phyloP scores from a whole-genome alignment of 2,113 vertebrate species.

The Chaetodon auriga region DNA sequence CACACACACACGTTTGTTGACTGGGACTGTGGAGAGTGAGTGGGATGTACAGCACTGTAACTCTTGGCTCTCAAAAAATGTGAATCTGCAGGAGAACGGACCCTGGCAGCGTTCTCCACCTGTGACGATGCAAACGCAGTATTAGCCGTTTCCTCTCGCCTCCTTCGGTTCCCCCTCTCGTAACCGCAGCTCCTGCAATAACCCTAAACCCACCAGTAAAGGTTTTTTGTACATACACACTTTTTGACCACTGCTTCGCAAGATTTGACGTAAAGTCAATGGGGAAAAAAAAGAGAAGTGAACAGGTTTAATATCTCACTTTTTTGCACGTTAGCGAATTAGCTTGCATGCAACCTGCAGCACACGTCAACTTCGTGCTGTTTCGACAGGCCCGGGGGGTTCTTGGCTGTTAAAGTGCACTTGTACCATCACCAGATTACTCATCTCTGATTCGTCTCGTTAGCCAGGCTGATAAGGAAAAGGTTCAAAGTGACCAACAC shows the following conservation, averaged over 20 bases:
- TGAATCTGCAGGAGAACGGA: slow-evolving; percentile 47
- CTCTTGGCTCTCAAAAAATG: slow-evolving; percentile 48
- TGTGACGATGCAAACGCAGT: slow-evolving; percentile 45
- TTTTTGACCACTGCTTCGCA: slow-evolving; percentile 63
- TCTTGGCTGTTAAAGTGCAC: slow-evolving; percentile 71
- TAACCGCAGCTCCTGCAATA: slow-evolving; percentile 68
- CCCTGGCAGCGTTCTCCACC: neutral
- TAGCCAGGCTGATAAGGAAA: neutral
- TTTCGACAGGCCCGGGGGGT: slow-evolving; percentile 39
- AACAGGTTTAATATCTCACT: slow-evolving; percentile 54
- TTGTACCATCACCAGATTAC: slow-evolving; percentile 63
- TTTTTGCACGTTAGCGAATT: slow-evolving; percentile 70
- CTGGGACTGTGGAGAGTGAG: slow-evolving; percentile 48
- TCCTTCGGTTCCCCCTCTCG: slow-evolving; percentile 6
- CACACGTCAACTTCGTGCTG: slow-evolving; percentile 53
- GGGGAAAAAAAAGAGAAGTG: slow-evolving; percentile 10
- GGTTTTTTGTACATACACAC: slow-evolving; percentile 78
- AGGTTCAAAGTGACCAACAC: slow-evolving; percentile 23
- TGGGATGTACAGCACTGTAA: slow-evolving; percentile 52
- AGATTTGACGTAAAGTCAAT: slow-evolving; percentile 41
- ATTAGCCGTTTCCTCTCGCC: slow-evolving; percentile 39
- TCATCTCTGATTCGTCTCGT: slow-evolving; percentile 52
- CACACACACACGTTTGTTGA: slow-evolving; percentile 64
- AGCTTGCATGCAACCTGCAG: slow-evolving; percentile 78
- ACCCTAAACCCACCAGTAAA: slow-evolving; percentile 22